Percentiles rank a stretch among this genome's conserved stretches.
These are phyloP conservation scores for Drosophila melanogaster DNA, from an alignment of 1,140 invertebrate species.

Conservation along the genomic window Release_6_plus_ISO1_MT NT_033777.3:25751501-25752000, in stretches of 20 bases:
- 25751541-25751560: constrained; percentile 73
- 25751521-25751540: constrained; percentile 66
- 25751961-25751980: constrained; percentile 4
- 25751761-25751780: not conserved
- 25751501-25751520: constrained; percentile 50
- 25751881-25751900: constrained; percentile 1
- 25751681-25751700: constrained; percentile 35
- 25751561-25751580: constrained; percentile 53
- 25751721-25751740: not conserved
- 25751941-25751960: not conserved
- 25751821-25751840: not conserved
- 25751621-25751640: constrained; percentile 12
- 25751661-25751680: not conserved
- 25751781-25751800: not conserved
- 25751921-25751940: not conserved
- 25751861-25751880: not conserved
- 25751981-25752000: not conserved
- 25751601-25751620: constrained; percentile 25
- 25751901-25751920: not conserved
- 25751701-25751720: constrained; percentile 20
- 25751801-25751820: not conserved
- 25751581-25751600: constrained; percentile 56
- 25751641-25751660: constrained; percentile 9
- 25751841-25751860: constrained; percentile 1
- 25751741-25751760: too few species aligned